Evolutionary conservation across 2,113 vertebrate genomes (phyloP).

Genomic region (Platichthys flesus): DNA sequence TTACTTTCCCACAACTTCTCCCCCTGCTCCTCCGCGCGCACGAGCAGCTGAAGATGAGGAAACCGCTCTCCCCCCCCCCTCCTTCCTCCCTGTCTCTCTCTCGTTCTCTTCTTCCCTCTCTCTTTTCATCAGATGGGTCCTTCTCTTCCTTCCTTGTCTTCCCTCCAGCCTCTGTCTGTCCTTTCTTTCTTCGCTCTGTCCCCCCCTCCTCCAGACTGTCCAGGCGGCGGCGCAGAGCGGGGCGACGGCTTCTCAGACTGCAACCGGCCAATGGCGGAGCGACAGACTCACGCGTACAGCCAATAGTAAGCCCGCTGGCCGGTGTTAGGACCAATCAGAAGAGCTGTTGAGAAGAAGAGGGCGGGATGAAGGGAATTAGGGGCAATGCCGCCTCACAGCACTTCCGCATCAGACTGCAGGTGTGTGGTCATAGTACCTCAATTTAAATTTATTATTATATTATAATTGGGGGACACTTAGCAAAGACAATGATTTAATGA

Average conservation of each 20-base stretch:
- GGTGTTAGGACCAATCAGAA: conserved; percentile 56
- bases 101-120: conserved; percentile 48
- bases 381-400: conserved; percentile 29
- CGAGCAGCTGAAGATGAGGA: conserved; percentile 66
- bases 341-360: conserved; percentile 18
- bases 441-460: no score
- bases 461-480: no score
- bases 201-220: conserved; percentile 57
- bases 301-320: conserved; percentile 44
- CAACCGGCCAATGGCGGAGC: conserved; percentile 65
- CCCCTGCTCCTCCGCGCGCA: conserved; percentile 65
- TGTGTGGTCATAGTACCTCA: background rate
- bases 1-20: conserved; percentile 82
- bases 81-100: conserved; percentile 22
- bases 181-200: conserved; percentile 29
- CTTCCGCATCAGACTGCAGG: conserved; percentile 60
- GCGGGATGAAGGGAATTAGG: conserved; percentile 61
- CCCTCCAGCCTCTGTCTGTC: conserved; percentile 35
- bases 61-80: conserved; percentile 49
- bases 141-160: conserved; percentile 18
- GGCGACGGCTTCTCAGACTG: conserved; percentile 26
- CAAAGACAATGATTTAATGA: no score
- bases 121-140: conserved; percentile 42
- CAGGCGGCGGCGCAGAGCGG: conserved; percentile 63
- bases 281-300: conserved; percentile 16